A percentile compares a stretch with the other conserved stretches of the same genome.
Evolutionary conservation across 2,797 vertebrate species (phyloP).

Genomic region (Muscicapa striata): DNA sequence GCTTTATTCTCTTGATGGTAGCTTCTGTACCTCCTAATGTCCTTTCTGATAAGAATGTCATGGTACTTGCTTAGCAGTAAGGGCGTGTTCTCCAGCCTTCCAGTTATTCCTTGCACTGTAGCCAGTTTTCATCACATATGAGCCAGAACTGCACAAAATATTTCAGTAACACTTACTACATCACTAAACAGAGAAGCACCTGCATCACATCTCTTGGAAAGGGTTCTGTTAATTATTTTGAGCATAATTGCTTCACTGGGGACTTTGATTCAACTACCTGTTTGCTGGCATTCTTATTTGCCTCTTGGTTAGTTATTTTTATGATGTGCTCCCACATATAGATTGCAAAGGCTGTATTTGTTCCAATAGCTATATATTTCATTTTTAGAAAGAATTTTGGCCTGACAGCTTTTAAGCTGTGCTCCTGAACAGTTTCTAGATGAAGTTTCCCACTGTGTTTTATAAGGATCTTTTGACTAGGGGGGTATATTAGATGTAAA

Average conservation of each 20-base stretch:
- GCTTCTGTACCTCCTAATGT: not conserved
- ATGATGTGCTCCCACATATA: not conserved
- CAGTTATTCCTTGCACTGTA: not conserved
- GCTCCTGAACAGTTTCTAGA: not conserved
- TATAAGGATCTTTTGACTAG: not conserved
- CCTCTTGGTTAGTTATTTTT: not conserved
- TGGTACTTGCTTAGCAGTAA: not conserved
- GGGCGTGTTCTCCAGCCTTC: not conserved
- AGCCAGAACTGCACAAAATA: not conserved
- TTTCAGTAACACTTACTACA: not conserved
- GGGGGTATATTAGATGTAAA: not conserved
- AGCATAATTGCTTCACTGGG: not conserved
- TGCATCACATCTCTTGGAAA: not conserved
- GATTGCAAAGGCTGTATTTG: not conserved
- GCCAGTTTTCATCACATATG: not conserved
- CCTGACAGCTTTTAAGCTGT: not conserved
- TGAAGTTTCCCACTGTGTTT: not conserved
- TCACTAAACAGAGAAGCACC: not conserved
- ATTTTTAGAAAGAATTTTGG: not conserved
- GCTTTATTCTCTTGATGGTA: not conserved
- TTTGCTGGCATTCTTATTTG: not conserved
- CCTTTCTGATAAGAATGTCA: not conserved
- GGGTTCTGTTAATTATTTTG: not conserved
- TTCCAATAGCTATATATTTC: not conserved
- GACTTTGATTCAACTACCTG: not conserved